phyloP scores from a whole-genome alignment of 2,113 vertebrate genomes.

The Mixornis gularis region DNA sequence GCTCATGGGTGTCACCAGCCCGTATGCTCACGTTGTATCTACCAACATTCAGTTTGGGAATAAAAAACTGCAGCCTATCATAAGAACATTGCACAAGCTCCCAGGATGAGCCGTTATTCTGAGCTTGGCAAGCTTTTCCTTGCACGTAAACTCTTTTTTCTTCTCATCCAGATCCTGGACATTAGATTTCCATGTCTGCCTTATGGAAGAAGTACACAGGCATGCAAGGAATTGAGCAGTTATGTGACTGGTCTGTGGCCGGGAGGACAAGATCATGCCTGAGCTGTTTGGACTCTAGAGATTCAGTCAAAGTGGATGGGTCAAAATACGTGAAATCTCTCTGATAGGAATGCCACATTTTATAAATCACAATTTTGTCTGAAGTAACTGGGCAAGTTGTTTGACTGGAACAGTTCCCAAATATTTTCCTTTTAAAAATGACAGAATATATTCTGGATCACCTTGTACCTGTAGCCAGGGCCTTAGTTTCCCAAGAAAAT shows the following conservation, averaged over 20 bases:
- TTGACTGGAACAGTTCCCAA: neutral
- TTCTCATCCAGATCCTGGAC: neutral
- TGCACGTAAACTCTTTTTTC: neutral
- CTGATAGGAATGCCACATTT: neutral
- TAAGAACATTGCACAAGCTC: rapidly evolving
- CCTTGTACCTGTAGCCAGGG: neutral
- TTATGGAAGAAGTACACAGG: neutral
- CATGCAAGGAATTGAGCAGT: neutral
- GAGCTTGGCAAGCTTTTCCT: neutral
- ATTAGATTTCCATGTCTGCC: neutral
- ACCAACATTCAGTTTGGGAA: neutral
- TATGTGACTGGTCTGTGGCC: neutral
- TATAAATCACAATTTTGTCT: neutral
- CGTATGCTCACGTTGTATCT: neutral
- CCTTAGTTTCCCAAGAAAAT: neutral
- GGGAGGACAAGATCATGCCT: neutral
- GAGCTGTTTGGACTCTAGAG: neutral
- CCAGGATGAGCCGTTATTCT: neutral
- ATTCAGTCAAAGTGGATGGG: neutral
- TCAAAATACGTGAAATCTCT: neutral
- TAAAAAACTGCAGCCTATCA: neutral
- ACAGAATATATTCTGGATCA: neutral
- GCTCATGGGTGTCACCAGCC: neutral
- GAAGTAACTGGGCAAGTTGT: neutral
- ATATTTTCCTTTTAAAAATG: neutral